Evolutionary conservation across 2,113 vertebrate species (phyloP).

Genomic region (Lycaon pictus): DNA sequence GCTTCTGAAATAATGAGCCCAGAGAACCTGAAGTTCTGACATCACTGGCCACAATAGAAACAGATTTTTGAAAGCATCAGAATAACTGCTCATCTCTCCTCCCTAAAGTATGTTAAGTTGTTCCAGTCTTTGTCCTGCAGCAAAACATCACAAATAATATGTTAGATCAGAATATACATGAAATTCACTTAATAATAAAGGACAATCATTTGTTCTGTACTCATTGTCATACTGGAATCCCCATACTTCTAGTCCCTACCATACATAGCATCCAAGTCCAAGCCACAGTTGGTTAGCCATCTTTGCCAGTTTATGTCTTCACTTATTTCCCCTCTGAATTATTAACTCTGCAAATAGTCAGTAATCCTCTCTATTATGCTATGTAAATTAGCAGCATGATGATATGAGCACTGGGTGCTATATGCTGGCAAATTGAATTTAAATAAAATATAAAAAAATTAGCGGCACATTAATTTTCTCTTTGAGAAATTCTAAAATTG

Average conservation of each 20-base stretch:
- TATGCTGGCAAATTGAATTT: too few species aligned
- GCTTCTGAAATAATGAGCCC: not conserved
- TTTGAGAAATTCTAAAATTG: not conserved
- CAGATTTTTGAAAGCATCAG: not conserved
- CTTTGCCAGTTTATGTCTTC: not conserved
- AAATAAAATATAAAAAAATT: not conserved
- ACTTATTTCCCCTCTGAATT: not conserved
- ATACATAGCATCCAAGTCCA: not conserved
- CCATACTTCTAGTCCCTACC: not conserved
- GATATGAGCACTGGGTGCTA: too few species aligned
- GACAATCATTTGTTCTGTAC: not conserved
- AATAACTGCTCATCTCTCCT: slow-evolving; percentile 16
- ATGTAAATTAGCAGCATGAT: not conserved
- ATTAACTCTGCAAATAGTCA: not conserved
- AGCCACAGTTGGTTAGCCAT: not conserved
- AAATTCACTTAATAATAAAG: not conserved
- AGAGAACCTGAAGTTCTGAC: not conserved
- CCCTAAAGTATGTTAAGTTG: not conserved
- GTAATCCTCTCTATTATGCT: not conserved
- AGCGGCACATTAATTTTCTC: not conserved
- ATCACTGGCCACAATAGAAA: not conserved
- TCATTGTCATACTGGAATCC: not conserved
- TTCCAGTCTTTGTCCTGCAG: not conserved
- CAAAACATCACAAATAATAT: slow-evolving; percentile 27
- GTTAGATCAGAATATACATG: not conserved